Base-by-base conservation (phyloP, 2,797 vertebrate species). In the Poeciliopsis turneri region DNA sequence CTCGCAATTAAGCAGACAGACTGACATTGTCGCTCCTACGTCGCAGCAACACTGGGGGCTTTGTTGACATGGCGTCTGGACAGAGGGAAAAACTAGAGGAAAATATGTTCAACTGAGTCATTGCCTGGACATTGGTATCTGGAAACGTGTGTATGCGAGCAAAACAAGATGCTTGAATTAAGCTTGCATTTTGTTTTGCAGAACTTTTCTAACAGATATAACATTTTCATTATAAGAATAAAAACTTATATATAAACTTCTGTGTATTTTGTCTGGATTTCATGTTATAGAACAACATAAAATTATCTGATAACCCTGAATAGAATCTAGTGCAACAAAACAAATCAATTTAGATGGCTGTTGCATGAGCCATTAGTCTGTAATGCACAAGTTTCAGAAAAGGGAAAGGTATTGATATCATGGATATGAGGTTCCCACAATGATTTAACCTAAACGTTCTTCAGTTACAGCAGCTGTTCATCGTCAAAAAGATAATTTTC, bases 41-140 rank as follows among this genome's bases (percentile, higher is more conserved):
- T 88, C 36, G 77, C 79, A 33, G 87, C 89, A 94, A 96, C 95
- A 95, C 91, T 95, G 92, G 86, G 88, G 83, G 93, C 96, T 97
- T 96, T 96, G 95, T 96, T 87, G 89, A 91, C 92, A 83, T 93
- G 94, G 94, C 93, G 93, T 94, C 95, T 95, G 94, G 94, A 95
- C 87, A 86, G 91, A 92, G 93, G 90, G 89, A 93, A 93, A 71
- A 88, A 91, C 74, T 92, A 93, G 90, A 95, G 95, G 94, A 94
- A 96, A 95, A 95, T 96, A 95, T 96, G 95, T 95, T 92, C 88
- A 87, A 94, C 94, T 95, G 95, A 96, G 91, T 96, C 95, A 96
- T 95, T 92, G 85, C 84, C 90, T 94, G 91, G 89, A 94, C 93
- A 88, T 92, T 90, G 90, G 92, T 90, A 93, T 95, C 92, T 93